Conservation (phyloP, 2,113 vertebrate species). For the Istiophorus platypterus region DNA sequence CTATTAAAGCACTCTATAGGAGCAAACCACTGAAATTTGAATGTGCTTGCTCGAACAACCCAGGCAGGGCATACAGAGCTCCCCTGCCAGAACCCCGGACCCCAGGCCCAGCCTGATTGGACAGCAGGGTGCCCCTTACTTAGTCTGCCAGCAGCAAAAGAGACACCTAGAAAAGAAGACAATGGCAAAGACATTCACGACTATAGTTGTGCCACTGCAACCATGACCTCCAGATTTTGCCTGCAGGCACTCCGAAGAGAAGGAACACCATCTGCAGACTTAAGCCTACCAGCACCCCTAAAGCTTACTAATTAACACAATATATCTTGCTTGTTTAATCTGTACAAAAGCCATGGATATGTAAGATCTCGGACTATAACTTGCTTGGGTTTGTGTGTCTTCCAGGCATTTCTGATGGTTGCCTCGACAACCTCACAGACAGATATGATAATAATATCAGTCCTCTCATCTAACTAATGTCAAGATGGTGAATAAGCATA, state of each 20-base stretch:
- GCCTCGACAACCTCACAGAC: background rate
- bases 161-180: background rate
- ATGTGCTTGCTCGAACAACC: background rate
- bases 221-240: background rate
- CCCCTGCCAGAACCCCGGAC: background rate
- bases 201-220: background rate
- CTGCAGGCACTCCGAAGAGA: background rate
- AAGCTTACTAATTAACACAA: background rate
- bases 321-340: too few relatives aligned
- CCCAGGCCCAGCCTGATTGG: background rate
- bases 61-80: background rate
- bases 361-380: too few relatives aligned
- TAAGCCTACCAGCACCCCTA: background rate
- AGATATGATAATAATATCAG: background rate
- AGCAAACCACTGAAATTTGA: background rate
- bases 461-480: background rate
- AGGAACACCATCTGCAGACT: background rate
- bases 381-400: background rate
- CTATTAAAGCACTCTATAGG: background rate
- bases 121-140: background rate
- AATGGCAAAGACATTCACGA: background rate
- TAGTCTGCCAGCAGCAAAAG: background rate
- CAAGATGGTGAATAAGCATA: background rate
- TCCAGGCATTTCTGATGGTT: background rate
- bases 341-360: background rate